These are phyloP conservation scores for Drosophila funebris DNA, from an alignment of 1,140 invertebrate species.

Conservation along the genomic window DNA sequence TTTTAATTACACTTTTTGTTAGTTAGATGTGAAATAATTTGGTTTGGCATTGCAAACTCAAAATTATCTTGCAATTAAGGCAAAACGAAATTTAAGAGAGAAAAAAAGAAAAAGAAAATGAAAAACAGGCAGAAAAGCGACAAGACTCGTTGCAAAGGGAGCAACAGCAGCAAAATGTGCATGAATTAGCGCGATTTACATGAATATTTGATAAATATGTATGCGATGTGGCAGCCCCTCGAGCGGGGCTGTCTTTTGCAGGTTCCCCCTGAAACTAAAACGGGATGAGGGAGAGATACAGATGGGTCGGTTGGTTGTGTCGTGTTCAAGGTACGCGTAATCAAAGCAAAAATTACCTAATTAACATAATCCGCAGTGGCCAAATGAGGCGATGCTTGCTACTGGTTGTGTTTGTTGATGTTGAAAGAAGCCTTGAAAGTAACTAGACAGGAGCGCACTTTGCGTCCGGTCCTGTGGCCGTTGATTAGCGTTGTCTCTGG, in stretches of 20 bases:
- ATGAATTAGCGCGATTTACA: slow-evolving; percentile 78
- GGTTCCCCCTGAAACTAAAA: not conserved
- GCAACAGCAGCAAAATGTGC: slow-evolving; percentile 47
- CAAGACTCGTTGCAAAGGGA: slow-evolving; percentile 24
- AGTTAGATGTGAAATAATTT: slow-evolving; percentile 18
- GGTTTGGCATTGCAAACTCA: slow-evolving; percentile 15
- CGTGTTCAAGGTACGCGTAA: slow-evolving; percentile 70
- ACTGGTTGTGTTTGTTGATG: slow-evolving; percentile 9
- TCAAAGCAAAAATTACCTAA: slow-evolving; percentile 83
- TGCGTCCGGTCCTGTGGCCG: slow-evolving; percentile 44
- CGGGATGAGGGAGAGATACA: not conserved
- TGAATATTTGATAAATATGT: slow-evolving; percentile 81
- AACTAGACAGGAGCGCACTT: not conserved
- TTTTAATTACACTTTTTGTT: slow-evolving; percentile 29
- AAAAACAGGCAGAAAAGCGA: slow-evolving; percentile 31
- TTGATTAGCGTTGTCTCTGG: slow-evolving; percentile 67
- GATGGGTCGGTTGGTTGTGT: not conserved
- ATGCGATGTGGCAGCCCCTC: slow-evolving; percentile 43
- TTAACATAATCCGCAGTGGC: slow-evolving; percentile 82
- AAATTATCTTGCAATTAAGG: slow-evolving; percentile 50
- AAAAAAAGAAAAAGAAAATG: slow-evolving; percentile 29
- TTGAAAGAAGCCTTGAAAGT: not conserved
- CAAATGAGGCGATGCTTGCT: slow-evolving; percentile 68
- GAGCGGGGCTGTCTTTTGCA: not conserved
- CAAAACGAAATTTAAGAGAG: slow-evolving; percentile 3